Conservation (phyloP, 1,140 invertebrate species). For the Drosophila guanche region DNA sequence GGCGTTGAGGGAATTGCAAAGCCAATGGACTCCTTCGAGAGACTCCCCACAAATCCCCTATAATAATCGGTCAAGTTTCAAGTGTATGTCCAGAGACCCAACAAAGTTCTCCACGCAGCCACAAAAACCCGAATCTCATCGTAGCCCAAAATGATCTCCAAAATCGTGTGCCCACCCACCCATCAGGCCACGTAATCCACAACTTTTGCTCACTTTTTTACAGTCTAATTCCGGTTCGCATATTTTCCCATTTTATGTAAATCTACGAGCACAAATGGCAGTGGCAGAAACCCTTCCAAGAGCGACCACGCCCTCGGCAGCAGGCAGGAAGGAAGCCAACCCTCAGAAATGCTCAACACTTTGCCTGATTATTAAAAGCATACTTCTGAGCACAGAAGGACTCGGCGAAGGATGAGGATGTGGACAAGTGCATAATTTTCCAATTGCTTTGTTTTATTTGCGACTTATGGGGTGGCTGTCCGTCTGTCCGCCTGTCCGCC, state of each 20-base stretch:
- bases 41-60: too few relatives aligned
- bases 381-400: constrained; percentile 50
- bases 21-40: too few relatives aligned
- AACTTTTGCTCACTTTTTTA: constrained; percentile 53
- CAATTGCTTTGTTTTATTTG: constrained; percentile 80
- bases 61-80: too few relatives aligned
- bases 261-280: constrained; percentile 39
- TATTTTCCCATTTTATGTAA: constrained; percentile 51
- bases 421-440: constrained; percentile 82
- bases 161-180: not conserved
- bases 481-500: constrained; percentile 2
- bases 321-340: constrained; percentile 13
- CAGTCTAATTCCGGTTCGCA: constrained; percentile 34
- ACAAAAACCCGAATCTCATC: constrained; percentile 25
- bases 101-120: not conserved
- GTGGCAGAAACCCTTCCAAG: constrained; percentile 4
- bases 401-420: not conserved
- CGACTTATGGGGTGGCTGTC: constrained; percentile 33
- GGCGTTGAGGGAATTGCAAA: not conserved
- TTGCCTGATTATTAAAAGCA: constrained; percentile 76
- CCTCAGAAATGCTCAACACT: constrained; percentile 49
- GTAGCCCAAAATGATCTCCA: constrained; percentile 14
- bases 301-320: constrained; percentile 36
- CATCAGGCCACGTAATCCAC: constrained; percentile 3
- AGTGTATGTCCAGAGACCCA: too few relatives aligned